These are phyloP conservation scores for Phortica magna DNA, from an alignment of 2,888 invertebrate species.

Conservation along the genomic window DNA sequence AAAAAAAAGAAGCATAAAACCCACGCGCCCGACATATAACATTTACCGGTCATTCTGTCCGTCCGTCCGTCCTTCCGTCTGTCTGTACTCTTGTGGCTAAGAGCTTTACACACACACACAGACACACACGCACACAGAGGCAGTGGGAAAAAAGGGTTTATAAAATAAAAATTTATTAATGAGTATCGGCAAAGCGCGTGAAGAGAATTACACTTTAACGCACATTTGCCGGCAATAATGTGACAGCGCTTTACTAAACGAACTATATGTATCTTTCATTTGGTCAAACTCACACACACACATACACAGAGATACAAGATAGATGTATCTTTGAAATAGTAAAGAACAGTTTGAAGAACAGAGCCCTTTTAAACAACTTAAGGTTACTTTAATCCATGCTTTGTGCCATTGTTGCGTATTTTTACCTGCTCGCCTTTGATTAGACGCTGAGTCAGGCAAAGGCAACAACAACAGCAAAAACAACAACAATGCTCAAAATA, in stretches of 20 bases:
- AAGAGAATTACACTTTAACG: conserved; percentile 31
- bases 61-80: too few species aligned
- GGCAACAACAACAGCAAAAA: not conserved
- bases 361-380: not conserved
- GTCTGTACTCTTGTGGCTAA: conserved; percentile 3
- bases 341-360: not conserved
- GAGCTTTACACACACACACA: not conserved
- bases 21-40: too few species aligned
- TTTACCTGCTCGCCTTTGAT: not conserved
- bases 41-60: not conserved
- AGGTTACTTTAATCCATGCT: conserved; percentile 18
- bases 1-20: too few species aligned
- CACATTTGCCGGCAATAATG: not conserved
- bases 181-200: conserved; percentile 28
- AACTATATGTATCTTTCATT: too few species aligned
- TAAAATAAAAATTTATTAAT: conserved; percentile 31
- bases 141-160: not conserved
- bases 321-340: not conserved
- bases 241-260: not conserved
- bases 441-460: not conserved
- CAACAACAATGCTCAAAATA: conserved; percentile 10
- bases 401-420: conserved; percentile 19
- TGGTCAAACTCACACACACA: not conserved
- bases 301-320: not conserved
- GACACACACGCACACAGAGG: not conserved